Evolutionary conservation across 1,140 invertebrate species (phyloP).

Genomic region (Magallana ariakensis): DNA sequence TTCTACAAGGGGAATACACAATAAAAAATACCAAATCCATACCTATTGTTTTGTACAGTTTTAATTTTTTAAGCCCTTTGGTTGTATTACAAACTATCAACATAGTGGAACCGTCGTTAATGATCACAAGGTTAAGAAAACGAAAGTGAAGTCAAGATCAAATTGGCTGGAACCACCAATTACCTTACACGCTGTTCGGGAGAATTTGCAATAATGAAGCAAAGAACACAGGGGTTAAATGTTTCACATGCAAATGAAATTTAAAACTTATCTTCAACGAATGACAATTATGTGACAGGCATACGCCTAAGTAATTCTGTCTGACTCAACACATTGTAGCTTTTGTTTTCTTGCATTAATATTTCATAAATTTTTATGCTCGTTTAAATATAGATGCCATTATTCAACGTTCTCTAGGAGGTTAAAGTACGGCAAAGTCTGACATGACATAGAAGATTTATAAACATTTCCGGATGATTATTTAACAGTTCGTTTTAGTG

Average conservation of each 20-base stretch:
- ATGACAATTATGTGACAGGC: neutral
- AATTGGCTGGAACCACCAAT: neutral
- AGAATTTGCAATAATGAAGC: neutral
- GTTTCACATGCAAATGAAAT: slow-evolving; percentile 23
- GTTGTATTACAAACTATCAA: no score
- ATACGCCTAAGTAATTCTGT: slow-evolving; percentile 1
- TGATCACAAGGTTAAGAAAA: no score
- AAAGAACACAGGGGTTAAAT: neutral
- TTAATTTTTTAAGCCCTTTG: no score
- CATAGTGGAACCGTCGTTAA: no score
- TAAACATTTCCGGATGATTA: slow-evolving; percentile 13
- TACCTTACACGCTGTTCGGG: neutral
- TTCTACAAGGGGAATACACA: neutral
- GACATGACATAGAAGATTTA: neutral
- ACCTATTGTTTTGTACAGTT: no score
- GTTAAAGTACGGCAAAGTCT: neutral
- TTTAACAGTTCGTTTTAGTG: neutral
- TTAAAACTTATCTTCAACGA: neutral
- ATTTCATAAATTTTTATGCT: neutral
- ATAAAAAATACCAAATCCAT: neutral
- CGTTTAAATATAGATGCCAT: neutral
- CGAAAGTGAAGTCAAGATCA: no score
- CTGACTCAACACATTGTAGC: slow-evolving; percentile 10
- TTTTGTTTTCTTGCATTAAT: neutral
- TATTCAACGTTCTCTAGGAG: neutral